Evolutionary conservation across 2,113 vertebrate genomes (phyloP).

Genomic region (Galemys pyrenaicus): DNA sequence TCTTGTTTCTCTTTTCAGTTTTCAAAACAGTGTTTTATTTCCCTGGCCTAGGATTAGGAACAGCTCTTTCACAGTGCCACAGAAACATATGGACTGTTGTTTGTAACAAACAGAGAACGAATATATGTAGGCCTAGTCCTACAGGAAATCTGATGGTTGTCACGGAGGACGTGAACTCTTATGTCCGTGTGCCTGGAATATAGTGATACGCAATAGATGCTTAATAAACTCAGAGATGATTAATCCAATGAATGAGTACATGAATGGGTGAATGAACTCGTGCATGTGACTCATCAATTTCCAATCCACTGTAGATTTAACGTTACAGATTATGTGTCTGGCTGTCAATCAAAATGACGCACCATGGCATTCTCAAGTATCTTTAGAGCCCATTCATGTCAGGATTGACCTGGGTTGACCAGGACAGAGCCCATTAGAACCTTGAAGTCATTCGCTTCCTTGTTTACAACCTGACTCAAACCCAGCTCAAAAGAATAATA

Average conservation of each 20-base stretch:
- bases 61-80: background rate
- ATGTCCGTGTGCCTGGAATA: background rate
- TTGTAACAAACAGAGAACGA: background rate
- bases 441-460: background rate
- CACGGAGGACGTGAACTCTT: background rate
- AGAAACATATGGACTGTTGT: background rate
- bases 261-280: background rate
- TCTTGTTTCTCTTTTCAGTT: conserved; percentile 61
- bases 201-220: background rate
- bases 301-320: background rate
- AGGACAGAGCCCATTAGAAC: background rate
- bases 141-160: background rate
- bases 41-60: background rate
- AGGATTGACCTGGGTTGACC: background rate
- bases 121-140: background rate
- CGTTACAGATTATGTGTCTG: background rate
- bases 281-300: background rate
- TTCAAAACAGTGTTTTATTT: background rate
- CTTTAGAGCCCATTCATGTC: background rate
- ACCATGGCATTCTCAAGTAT: background rate
- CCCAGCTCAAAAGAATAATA: background rate
- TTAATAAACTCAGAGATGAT: background rate
- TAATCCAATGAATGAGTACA: background rate
- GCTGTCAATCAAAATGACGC: background rate
- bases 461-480: background rate